Evolutionary conservation across 2,113 vertebrate genomes (phyloP).

Genomic region (Pangasianodon hypophthalmus): DNA sequence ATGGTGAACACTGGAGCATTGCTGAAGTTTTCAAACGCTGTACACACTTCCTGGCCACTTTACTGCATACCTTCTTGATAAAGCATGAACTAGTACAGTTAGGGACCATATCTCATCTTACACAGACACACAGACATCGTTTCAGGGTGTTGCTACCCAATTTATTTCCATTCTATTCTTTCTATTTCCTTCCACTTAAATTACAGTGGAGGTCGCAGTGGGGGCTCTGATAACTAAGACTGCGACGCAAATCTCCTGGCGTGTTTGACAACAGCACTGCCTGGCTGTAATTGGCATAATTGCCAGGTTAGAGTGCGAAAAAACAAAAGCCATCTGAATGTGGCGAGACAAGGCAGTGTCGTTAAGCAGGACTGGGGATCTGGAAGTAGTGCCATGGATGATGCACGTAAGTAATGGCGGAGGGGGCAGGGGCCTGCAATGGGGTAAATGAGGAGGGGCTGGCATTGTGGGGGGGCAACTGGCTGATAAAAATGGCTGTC

Average conservation of each 20-base stretch:
- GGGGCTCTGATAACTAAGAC: constrained; percentile 63
- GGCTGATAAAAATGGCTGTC: constrained; percentile 77
- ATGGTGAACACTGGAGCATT: neutral
- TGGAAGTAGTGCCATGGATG: constrained; percentile 69
- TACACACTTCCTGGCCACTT: neutral
- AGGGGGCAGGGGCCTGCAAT: constrained; percentile 60
- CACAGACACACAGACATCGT: constrained; percentile 49
- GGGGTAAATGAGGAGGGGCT: constrained; percentile 60
- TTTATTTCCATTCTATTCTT: constrained; percentile 36
- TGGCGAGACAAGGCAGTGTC: constrained; percentile 63
- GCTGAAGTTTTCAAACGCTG: neutral
- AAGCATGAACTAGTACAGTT: neutral
- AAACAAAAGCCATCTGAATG: constrained; percentile 65
- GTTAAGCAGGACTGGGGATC: constrained; percentile 71
- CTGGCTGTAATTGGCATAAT: constrained; percentile 71
- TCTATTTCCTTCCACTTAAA: constrained; percentile 68
- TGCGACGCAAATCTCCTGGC: constrained; percentile 60
- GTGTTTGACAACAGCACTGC: constrained; percentile 73
- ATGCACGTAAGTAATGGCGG: constrained; percentile 56
- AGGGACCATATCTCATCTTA: neutral
- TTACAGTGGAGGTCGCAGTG: constrained; percentile 67
- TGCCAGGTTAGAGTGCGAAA: constrained; percentile 68
- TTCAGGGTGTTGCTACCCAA: constrained; percentile 56
- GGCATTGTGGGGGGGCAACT: constrained; percentile 59
- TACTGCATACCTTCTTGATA: neutral